These are phyloP conservation scores for Tetramorium simillimum DNA, from an alignment of 1,140 invertebrate genomes.

Conservation along the genomic window DNA sequence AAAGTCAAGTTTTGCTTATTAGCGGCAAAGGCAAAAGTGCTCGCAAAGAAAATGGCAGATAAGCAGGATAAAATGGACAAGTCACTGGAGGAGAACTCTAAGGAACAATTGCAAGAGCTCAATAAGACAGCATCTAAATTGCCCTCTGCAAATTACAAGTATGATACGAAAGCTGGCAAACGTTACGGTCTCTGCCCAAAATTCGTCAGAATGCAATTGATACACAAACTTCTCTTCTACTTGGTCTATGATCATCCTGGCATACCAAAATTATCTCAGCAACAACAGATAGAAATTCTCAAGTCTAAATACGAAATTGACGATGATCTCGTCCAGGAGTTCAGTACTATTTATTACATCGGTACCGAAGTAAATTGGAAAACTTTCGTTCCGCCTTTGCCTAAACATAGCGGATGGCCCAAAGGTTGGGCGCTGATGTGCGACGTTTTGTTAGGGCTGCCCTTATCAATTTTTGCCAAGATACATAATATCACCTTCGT, in stretches of 20 bases:
- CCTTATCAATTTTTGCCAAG: slow-evolving; percentile 90
- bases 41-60: background rate
- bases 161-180: slow-evolving; percentile 31
- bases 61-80: slow-evolving; percentile 5
- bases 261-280: slow-evolving; percentile 79
- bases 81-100: background rate
- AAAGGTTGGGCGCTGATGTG: slow-evolving; percentile 91
- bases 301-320: slow-evolving; percentile 78
- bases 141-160: background rate
- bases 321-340: slow-evolving; percentile 82
- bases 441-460: slow-evolving; percentile 90
- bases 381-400: slow-evolving; percentile 91
- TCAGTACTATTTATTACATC: slow-evolving; percentile 85
- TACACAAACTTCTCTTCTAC: slow-evolving; percentile 91
- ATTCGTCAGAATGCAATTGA: slow-evolving; percentile 88
- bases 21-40: slow-evolving; percentile 33
- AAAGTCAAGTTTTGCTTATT: slow-evolving; percentile 87
- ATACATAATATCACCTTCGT: slow-evolving; percentile 88
- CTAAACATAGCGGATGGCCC: slow-evolving; percentile 87
- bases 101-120: slow-evolving; percentile 1
- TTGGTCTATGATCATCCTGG: slow-evolving; percentile 88
- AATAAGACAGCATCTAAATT: background rate
- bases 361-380: slow-evolving; percentile 87
- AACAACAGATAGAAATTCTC: slow-evolving; percentile 83
- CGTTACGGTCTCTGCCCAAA: slow-evolving; percentile 88